Conservation (phyloP, 2,113 vertebrate genomes). For the Cyphomyrus plagiostoma region DNA sequence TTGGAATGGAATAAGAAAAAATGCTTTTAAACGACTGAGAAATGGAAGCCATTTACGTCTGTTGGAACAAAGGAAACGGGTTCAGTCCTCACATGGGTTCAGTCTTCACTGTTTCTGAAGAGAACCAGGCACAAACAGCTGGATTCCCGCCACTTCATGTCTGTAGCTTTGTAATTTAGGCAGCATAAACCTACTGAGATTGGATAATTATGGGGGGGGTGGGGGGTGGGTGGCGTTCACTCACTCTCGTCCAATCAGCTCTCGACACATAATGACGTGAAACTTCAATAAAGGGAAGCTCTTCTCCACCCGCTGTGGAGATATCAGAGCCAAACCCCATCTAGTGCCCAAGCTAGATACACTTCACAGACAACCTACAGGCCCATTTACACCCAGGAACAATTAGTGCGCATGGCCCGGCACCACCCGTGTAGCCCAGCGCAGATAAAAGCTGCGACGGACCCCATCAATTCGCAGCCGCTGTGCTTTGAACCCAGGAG, state of each 20-base stretch:
- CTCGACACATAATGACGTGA: neutral
- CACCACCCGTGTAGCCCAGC: neutral
- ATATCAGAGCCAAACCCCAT: neutral
- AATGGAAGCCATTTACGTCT: neutral
- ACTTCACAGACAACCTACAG: slow-evolving; percentile 2
- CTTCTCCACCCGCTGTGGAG: neutral
- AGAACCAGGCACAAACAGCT: neutral
- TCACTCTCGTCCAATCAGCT: neutral
- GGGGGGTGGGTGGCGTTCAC: neutral
- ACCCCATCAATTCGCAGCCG: slow-evolving; percentile 11
- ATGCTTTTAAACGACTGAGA: neutral
- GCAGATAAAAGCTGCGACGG: slow-evolving; percentile 6
- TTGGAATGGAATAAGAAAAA: neutral
- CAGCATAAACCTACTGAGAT: neutral
- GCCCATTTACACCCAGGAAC: neutral
- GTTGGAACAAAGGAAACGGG: neutral
- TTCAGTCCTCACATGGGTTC: neutral
- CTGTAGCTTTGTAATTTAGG: neutral
- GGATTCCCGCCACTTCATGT: neutral
- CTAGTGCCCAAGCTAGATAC: neutral
- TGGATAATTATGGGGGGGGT: neutral
- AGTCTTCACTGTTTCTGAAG: neutral
- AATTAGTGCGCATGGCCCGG: neutral
- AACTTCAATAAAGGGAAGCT: neutral
- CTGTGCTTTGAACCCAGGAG: slow-evolving; percentile 13